Evolutionary conservation across 2,888 invertebrate genomes (phyloP), one percentile per base, ranked within the genome.

Genomic region (Hetaerina titia): DNA sequence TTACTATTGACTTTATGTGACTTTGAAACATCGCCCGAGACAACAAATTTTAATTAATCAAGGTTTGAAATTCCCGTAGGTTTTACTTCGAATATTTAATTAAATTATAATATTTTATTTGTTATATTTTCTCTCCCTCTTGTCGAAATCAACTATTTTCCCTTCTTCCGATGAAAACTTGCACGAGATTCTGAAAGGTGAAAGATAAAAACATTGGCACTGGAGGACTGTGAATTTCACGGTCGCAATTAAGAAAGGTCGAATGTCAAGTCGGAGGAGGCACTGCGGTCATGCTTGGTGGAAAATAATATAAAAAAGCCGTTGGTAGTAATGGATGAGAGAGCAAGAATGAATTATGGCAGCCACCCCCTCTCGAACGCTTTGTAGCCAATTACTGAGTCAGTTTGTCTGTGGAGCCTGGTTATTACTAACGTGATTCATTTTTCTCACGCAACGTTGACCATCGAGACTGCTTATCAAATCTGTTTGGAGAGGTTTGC

Each of bases 181-280:
- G 9, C 5, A 31, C 13, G 31, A 0, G 89, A 57, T 89, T 22
- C 4, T 22, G 89, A 58, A 57, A 89, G 57, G 31, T 22, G 89
- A 57, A 58, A 11, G 13, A 22, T 11, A 89, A 89, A 57, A 89
- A 89, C 58, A 89, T 57, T 58, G 89, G 89, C 57, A 58, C 8
- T 57, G n/a, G 58, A n/a, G 58, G n/a, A 7, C 89, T n/a, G 17
- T 57, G 89, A n/a, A 57, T 58, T 89, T 57, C 89, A 57, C 89
- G 89, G 57, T 57, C 89, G 31, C 89, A n/a, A 89, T 31, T 81
- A 89, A 89, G 89, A 57, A 58, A 89, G 56, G 89, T 89, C 89
- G 19, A 89, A 58, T 58, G 89, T 56, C 89, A 89, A 89, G 89
- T 57, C n/a, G 89, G 89, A 89, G 57, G 22, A 89, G 22, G 58